Evolutionary conservation across 2,888 invertebrate species (phyloP).

Genomic region (Epicampocera succincta): DNA sequence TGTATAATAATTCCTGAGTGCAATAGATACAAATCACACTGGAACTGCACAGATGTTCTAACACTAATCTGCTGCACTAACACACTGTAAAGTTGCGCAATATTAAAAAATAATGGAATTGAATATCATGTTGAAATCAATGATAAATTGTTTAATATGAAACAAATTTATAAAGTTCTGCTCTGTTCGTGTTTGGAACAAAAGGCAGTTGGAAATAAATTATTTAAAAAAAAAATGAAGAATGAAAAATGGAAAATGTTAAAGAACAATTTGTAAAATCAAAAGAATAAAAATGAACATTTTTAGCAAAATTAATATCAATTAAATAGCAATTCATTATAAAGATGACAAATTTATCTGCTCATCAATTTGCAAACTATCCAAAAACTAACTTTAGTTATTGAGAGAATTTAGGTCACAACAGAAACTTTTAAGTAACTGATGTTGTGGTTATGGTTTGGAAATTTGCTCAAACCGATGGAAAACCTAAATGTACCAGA

Average conservation of each 20-base stretch:
- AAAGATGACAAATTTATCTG: slow-evolving; percentile 60
- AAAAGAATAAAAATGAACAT: neutral
- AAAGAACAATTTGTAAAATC: neutral
- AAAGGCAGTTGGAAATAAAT: neutral
- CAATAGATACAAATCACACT: slow-evolving; percentile 45
- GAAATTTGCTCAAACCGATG: slow-evolving; percentile 7
- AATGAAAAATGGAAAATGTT: no score
- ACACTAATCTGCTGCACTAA: slow-evolving; percentile 15
- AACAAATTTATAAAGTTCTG: neutral
- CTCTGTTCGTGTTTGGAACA: neutral
- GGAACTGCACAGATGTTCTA: slow-evolving; percentile 59
- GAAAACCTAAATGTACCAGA: neutral
- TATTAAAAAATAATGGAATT: slow-evolving; percentile 42
- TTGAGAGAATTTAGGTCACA: slow-evolving; percentile 42
- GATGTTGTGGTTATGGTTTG: slow-evolving; percentile 47
- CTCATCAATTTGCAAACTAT: slow-evolving; percentile 6
- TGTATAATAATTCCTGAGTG: slow-evolving; percentile 37
- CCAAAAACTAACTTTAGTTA: slow-evolving; percentile 2
- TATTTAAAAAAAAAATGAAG: no score
- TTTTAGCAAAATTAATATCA: slow-evolving; percentile 55
- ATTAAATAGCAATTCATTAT: slow-evolving; percentile 64
- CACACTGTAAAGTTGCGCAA: slow-evolving; percentile 34
- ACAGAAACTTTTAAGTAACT: slow-evolving; percentile 37
- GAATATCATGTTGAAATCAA: slow-evolving; percentile 65
- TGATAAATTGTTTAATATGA: slow-evolving; percentile 52